Percentiles rank a stretch among this genome's conserved stretches.
Evolutionary conservation across 2,797 vertebrate species (phyloP).

Genomic region (Channa striata): DNA sequence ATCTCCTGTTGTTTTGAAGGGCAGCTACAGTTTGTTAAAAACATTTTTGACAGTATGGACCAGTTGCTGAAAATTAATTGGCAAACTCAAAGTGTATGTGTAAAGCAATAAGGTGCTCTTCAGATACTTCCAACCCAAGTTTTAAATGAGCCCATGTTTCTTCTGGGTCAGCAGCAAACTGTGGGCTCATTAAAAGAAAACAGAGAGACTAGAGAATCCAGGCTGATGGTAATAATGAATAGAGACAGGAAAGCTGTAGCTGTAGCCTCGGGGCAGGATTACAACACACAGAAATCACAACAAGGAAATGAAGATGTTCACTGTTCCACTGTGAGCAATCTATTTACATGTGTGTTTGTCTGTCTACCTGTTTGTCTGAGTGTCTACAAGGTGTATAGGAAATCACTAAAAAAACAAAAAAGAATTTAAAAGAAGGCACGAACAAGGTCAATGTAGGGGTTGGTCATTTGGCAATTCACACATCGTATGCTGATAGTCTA

Average conservation of each 20-base stretch:
- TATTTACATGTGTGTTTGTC: slow-evolving; percentile 7
- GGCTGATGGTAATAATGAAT: slow-evolving; percentile 52
- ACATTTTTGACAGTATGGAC: slow-evolving; percentile 7
- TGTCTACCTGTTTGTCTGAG: slow-evolving; percentile 10
- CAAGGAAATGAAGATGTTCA: slow-evolving; percentile 43
- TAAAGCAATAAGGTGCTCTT: slow-evolving; percentile 21
- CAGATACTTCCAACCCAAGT: slow-evolving; percentile 7
- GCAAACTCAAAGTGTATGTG: neutral
- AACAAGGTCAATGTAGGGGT: too few relatives aligned
- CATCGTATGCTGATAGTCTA: too few relatives aligned
- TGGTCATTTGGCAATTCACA: too few relatives aligned
- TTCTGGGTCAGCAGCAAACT: slow-evolving; percentile 60
- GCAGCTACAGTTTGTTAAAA: neutral
- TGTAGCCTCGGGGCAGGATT: slow-evolving; percentile 54
- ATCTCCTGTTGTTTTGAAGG: neutral
- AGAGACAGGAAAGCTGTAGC: slow-evolving; percentile 32
- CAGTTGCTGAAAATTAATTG: slow-evolving; percentile 24
- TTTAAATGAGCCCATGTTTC: slow-evolving; percentile 48
- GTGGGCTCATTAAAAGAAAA: slow-evolving; percentile 64
- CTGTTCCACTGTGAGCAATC: slow-evolving; percentile 25
- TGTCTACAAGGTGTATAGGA: slow-evolving; percentile 4
- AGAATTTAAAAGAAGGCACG: neutral
- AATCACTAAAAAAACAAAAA: slow-evolving; percentile 10
- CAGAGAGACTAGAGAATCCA: slow-evolving; percentile 38
- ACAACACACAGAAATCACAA: slow-evolving; percentile 43